Base-by-base conservation (phyloP, 2,888 invertebrate genomes). In the Apamea monoglypha region DNA sequence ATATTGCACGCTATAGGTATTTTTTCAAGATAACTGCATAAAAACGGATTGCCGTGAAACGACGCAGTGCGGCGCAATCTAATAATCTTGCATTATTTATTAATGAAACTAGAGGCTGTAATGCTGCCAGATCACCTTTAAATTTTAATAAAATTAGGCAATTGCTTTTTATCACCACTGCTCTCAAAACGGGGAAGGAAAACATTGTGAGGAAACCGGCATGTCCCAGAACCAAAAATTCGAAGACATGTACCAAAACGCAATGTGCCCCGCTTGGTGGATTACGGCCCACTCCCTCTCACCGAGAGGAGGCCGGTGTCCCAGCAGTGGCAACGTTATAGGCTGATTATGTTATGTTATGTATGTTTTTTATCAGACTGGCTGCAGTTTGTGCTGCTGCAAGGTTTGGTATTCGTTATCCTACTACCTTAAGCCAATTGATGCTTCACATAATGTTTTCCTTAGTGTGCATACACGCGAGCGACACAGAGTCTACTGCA, bases 51-150 rank as follows among this genome's bases (percentile, higher is more conserved):
- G 29, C 66, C 44, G 36, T 10, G 44, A 70, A 78, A 78, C 59
- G 86, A 78, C 83, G 78, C 78, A 85, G 56, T 85, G 86, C 59
- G 70, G 75, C 73, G 66, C 67, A 86, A 82, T 18, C 47, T 40
- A 36, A 59, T 70, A 74, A 61, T 70, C 70, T 63, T 80, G 61
- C 66, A 71, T 74, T 74, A 71, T 73, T 73, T 66, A 77, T 56
- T 63, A 59, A 84, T 67, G 29, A 63, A 63, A 67, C 53, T 73
- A 44, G 68, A 78, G 32, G 1, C 16, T 40, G 44, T 50, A 61
- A 66, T 21, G 7, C n/a, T 74, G n/a, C 53, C 61, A 71, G 66
- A 64, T 59, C 16, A 47, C 40, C 32, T 59, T n/a, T 50, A 59
- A 59, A 67, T 59, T 63, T n/a, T 32, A 56, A 50, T 32, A 56